Percentiles rank a stretch among this genome's conserved stretches.
These are phyloP conservation scores for Margarornis squamiger DNA, from an alignment of 2,797 vertebrate species.

Conservation along the genomic window DNA sequence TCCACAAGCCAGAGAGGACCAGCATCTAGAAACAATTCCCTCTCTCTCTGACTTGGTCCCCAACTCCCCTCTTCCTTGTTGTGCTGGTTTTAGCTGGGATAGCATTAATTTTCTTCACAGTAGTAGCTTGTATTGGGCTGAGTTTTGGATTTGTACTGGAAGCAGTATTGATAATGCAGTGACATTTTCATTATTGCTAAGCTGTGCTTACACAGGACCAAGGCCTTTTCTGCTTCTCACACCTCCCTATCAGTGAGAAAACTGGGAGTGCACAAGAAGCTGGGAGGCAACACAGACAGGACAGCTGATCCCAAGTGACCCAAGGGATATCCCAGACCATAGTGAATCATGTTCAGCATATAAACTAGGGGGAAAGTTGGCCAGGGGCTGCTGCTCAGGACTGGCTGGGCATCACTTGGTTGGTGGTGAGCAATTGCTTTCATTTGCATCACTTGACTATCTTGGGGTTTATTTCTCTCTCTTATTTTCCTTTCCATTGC, in stretches of 20 bases:
- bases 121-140: background rate
- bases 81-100: background rate
- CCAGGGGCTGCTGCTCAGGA: background rate
- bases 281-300: background rate
- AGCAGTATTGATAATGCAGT: background rate
- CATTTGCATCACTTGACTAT: background rate
- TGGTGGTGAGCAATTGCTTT: background rate
- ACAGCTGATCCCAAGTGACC: background rate
- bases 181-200: background rate
- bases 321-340: background rate
- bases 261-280: background rate
- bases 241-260: background rate
- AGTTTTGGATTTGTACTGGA: background rate
- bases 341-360: background rate
- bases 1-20: background rate
- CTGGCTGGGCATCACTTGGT: rapidly evolving
- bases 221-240: background rate
- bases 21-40: background rate
- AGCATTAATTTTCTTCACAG: background rate
- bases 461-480: background rate
- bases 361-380: background rate
- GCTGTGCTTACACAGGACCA: rapidly evolving
- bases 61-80: background rate
- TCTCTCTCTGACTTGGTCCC: background rate
- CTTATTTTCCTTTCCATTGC: background rate